Evolutionary conservation across 2,888 invertebrate genomes (phyloP), one percentile per base, ranked within the genome.

Genomic region (Sinotaia quadrata): DNA sequence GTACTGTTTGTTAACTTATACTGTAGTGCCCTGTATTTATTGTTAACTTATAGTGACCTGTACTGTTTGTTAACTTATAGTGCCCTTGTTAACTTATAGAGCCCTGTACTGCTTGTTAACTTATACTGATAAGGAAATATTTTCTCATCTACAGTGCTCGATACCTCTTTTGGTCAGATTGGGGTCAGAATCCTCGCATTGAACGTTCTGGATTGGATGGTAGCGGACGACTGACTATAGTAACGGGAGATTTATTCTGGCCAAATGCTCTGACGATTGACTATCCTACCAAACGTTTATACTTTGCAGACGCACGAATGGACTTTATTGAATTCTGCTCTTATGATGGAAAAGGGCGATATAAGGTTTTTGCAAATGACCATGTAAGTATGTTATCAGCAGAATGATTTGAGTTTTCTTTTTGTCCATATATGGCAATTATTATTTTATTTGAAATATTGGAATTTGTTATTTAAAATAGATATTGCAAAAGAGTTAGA

Each of bases 291-390:
- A 93, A 94, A 84, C 90, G 98, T 59, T 93, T 99, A 0, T 99
- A 99, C 89, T 99, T 98, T 86, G 97, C 97, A 0, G 98, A 99
- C 88, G 96, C 96, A 0, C 96, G 98, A 85, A 89, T 99, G 41
- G 98, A 98, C 87, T 98, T 95, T 84, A 98, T 99, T 71, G 98
- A 98, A 85, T 97, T 96, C 86, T 98, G 97, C 85, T 94, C 96
- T 84, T 99, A 99, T 89, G 95, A 98, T 82, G 99, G 99, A 10
- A 92, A 92, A 0, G 94, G 95, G 0, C 89, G 98, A 27, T 94
- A 94, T 77, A 96, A 97, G 88, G 96, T 90, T n/a, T 72, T 89
- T 57, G 84, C 87, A 2, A 87, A 87, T 75, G 85, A 87, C 66
- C 87, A 89, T 85, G 89, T 89, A 76, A 78, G 85, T 75, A 5